phyloP scores from a whole-genome alignment of 2,888 invertebrate genomes.

The Molorchus minor region DNA sequence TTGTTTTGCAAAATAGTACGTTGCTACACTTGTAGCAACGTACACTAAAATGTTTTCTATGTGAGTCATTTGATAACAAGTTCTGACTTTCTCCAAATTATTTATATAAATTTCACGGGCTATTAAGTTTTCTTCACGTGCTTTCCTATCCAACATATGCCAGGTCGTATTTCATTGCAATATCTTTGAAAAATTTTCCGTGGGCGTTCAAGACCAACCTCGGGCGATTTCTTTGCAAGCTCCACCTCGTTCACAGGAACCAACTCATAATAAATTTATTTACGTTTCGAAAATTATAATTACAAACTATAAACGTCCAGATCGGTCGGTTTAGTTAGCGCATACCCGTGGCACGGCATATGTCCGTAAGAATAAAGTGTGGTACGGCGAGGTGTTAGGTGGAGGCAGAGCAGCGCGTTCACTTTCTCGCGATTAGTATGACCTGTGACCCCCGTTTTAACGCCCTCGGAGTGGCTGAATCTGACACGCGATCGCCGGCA shows the following conservation, averaged over 20 bases:
- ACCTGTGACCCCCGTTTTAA: conserved; percentile 57
- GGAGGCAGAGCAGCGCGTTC: conserved; percentile 54
- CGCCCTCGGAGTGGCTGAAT: conserved; percentile 55
- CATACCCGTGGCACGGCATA: conserved; percentile 39
- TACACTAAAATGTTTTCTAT: too few species aligned
- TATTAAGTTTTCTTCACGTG: too few species aligned
- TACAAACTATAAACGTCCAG: conserved; percentile 42
- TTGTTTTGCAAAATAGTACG: too few species aligned
- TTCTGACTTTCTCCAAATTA: too few species aligned
- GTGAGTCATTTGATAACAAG: too few species aligned
- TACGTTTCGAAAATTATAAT: conserved; percentile 30
- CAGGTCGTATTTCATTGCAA: neutral
- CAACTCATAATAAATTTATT: conserved; percentile 24
- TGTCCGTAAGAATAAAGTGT: conserved; percentile 35
- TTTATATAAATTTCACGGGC: too few species aligned
- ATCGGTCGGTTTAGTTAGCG: conserved; percentile 32
- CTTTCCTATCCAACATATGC: too few species aligned
- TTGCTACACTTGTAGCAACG: too few species aligned
- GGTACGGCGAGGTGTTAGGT: conserved; percentile 46
- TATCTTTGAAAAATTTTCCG: too few species aligned
- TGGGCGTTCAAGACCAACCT: neutral
- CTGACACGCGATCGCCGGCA: conserved; percentile 49
- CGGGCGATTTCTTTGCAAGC: neutral
- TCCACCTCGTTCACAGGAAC: conserved; percentile 2
- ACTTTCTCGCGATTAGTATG: conserved; percentile 59